A percentile compares a stretch with the other conserved stretches of the same genome.
phyloP scores from a whole-genome alignment of 2,888 invertebrate genomes.

The Heterodera filipjevi region DNA sequence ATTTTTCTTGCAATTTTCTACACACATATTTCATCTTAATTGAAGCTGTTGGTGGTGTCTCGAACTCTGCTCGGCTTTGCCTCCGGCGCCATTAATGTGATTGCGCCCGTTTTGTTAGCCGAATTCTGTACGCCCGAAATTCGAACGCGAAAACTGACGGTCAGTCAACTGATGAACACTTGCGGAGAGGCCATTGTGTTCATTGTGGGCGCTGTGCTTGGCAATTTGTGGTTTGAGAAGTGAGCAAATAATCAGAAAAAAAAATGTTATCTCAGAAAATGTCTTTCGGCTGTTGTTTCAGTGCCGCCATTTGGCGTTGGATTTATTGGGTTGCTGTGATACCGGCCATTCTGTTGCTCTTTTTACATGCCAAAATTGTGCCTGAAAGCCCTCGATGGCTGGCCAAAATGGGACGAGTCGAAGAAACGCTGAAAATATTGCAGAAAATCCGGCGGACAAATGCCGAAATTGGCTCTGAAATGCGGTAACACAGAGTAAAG shows the following conservation, averaged over 20 bases:
- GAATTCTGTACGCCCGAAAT: slow-evolving; percentile 14
- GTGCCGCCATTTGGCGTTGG: slow-evolving; percentile 26
- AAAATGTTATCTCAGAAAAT: not conserved
- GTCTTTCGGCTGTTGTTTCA: not conserved
- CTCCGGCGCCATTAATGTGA: slow-evolving; percentile 11
- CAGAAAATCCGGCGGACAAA: not conserved
- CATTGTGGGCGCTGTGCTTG: slow-evolving; percentile 24
- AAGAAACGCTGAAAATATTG: slow-evolving; percentile 4
- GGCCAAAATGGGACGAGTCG: slow-evolving; percentile 8
- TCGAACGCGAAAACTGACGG: slow-evolving; percentile 9
- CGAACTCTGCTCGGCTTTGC: slow-evolving; percentile 14
- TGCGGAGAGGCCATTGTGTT: slow-evolving; percentile 14
- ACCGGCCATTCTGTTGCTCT: slow-evolving; percentile 3
- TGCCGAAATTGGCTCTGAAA: slow-evolving; percentile 9
- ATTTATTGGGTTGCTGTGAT: slow-evolving; percentile 7
- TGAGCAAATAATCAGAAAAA: not conserved
- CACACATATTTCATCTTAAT: too few species aligned
- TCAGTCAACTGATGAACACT: not conserved
- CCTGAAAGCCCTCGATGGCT: slow-evolving; percentile 27
- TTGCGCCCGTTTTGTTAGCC: slow-evolving; percentile 22
- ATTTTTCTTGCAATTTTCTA: too few species aligned
- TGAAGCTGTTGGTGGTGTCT: not conserved
- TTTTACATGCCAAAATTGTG: slow-evolving; percentile 6
- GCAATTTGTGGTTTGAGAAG: slow-evolving; percentile 10
- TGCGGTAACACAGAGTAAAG: too few species aligned